These are phyloP conservation scores for Harpegnathos saltator DNA, from an alignment of 1,140 invertebrate species.

Conservation along the genomic window DNA sequence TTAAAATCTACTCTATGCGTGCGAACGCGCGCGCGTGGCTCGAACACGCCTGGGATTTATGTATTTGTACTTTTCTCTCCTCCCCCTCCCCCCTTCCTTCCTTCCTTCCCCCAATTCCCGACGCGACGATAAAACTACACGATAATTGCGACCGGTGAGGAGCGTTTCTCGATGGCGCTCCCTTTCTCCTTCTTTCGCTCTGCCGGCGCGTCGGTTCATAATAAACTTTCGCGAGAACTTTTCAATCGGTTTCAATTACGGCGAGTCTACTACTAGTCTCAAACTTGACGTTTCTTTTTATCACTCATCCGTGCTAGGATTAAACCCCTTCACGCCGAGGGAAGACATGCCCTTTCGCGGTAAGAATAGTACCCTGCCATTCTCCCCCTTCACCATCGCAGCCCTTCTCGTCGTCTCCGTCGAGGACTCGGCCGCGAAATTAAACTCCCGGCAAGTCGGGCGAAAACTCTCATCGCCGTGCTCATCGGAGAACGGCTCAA, in stretches of 20 bases:
- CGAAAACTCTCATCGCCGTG: constrained; percentile 78
- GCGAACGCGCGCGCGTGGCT: too few species aligned
- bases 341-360: constrained; percentile 12
- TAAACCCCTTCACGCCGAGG: constrained; percentile 40
- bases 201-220: constrained; percentile 16
- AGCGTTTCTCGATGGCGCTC: not conserved
- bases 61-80: not conserved
- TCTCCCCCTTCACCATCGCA: not conserved
- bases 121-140: not conserved
- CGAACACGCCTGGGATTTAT: not conserved
- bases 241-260: constrained; percentile 62
- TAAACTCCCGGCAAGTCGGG: constrained; percentile 79
- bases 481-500: constrained; percentile 69
- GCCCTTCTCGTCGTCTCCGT: constrained; percentile 21
- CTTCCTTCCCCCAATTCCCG: not conserved
- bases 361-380: constrained; percentile 52
- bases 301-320: constrained; percentile 36
- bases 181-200: too few species aligned
- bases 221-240: constrained; percentile 50
- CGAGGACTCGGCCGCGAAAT: constrained; percentile 64
- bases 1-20: not conserved
- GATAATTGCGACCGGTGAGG: constrained; percentile 9
- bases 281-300: constrained; percentile 51
- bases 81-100: not conserved
- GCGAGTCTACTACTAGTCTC: constrained; percentile 3